phyloP scores from a whole-genome alignment of 2,888 invertebrate species.

The Marronus borbonicus region DNA sequence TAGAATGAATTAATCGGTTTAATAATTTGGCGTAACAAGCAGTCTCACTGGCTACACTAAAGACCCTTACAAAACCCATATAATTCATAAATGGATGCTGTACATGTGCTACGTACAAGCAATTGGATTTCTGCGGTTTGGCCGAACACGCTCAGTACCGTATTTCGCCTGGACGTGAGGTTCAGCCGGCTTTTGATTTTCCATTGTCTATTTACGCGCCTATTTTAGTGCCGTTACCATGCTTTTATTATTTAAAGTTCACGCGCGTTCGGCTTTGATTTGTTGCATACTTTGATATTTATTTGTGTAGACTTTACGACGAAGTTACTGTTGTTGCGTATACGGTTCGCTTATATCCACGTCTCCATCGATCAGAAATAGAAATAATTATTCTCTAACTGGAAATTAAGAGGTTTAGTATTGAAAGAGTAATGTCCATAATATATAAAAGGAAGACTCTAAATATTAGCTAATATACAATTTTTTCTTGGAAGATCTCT shows the following conservation, averaged over 20 bases:
- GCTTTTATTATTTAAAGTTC: conserved; percentile 29
- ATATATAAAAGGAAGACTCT: too few species aligned
- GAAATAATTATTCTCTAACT: conserved; percentile 2
- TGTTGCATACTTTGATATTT: conserved; percentile 42
- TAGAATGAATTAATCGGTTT: too few species aligned
- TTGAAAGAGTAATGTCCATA: too few species aligned
- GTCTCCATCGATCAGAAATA: conserved; percentile 18
- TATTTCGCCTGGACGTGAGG: background rate
- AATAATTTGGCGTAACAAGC: too few species aligned
- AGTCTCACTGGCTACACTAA: too few species aligned
- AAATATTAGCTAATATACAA: too few species aligned
- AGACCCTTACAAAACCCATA: too few species aligned
- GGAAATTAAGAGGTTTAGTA: too few species aligned
- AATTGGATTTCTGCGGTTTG: conserved; percentile 5
- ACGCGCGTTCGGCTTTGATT: conserved; percentile 36
- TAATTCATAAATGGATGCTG: background rate
- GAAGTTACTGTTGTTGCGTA: conserved; percentile 24
- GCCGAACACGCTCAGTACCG: too few species aligned
- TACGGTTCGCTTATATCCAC: background rate
- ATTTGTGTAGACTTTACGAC: conserved; percentile 39
- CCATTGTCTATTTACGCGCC: conserved; percentile 40
- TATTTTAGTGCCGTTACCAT: conserved; percentile 31
- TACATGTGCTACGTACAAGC: background rate
- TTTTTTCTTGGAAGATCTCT: too few species aligned
- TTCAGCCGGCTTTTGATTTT: conserved; percentile 29